Conservation (phyloP, 2,888 invertebrate genomes). For the Sialis fuliginosa region DNA sequence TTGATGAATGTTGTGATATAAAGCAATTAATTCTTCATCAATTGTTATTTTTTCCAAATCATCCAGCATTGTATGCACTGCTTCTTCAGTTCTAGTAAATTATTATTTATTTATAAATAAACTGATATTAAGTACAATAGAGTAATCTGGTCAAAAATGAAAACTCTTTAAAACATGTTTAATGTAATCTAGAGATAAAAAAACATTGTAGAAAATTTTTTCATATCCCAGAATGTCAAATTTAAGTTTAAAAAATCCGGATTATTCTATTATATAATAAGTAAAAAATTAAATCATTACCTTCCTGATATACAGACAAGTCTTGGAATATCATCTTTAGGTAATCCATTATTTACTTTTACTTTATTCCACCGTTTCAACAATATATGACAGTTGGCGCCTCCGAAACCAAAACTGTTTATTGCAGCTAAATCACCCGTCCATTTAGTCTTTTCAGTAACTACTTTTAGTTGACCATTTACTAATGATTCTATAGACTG, state of each 20-base stretch:
- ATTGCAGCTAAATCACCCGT: constrained; percentile 60
- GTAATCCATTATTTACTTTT: constrained; percentile 42
- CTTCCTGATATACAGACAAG: constrained; percentile 55
- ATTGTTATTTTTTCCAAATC: constrained; percentile 40
- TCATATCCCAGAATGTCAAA: too few relatives aligned
- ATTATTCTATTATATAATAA: too few relatives aligned
- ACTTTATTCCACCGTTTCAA: constrained; percentile 38
- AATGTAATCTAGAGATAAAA: too few relatives aligned
- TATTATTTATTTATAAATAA: too few relatives aligned
- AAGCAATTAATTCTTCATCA: constrained; percentile 40
- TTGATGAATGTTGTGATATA: constrained; percentile 36
- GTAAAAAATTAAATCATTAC: not conserved
- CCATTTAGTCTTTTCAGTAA: constrained; percentile 53
- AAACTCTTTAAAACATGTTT: too few relatives aligned
- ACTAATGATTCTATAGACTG: constrained; percentile 39
- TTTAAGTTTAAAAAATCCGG: too few relatives aligned
- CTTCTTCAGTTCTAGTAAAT: constrained; percentile 51
- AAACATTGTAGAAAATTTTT: too few relatives aligned
- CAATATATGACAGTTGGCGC: constrained; percentile 62
- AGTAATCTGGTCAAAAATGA: too few relatives aligned
- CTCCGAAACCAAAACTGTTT: constrained; percentile 90
- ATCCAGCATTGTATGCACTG: constrained; percentile 44
- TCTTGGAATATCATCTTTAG: constrained; percentile 48
- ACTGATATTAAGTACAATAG: too few relatives aligned
- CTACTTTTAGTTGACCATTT: constrained; percentile 47